Evolutionary conservation across 2,888 invertebrate genomes (phyloP).

Genomic region (Drosophila anceps): DNA sequence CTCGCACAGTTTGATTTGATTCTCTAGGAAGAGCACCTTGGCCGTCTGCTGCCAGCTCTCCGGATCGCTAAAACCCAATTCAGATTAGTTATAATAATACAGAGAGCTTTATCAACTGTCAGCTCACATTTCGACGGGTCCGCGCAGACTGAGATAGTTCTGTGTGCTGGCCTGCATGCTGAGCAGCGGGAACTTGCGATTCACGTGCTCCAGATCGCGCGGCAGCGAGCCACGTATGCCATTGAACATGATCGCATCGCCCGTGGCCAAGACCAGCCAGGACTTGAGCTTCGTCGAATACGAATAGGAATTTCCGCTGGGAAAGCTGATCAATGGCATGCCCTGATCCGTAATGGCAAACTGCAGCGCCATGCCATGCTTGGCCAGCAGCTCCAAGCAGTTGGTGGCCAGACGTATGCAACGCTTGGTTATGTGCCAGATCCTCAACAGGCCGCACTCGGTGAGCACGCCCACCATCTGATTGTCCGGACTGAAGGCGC

Average conservation of each 20-base stretch:
- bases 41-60: conserved; percentile 84
- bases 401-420: conserved; percentile 76
- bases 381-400: conserved; percentile 83
- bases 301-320: conserved; percentile 93
- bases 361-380: conserved; percentile 87
- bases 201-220: conserved; percentile 82
- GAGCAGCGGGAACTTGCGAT: conserved; percentile 82
- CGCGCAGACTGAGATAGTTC: conserved; percentile 72
- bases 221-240: conserved; percentile 85
- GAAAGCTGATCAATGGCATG: conserved; percentile 93
- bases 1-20: conserved; percentile 85
- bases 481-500: conserved; percentile 84
- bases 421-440: conserved; percentile 82
- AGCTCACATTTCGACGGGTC: conserved; percentile 72
- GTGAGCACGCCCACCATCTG: conserved; percentile 84
- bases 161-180: conserved; percentile 83
- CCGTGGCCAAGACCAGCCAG: conserved; percentile 88
- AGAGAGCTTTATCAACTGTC: background rate
- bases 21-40: conserved; percentile 84
- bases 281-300: conserved; percentile 91
- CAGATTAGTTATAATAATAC: background rate
- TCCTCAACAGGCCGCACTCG: conserved; percentile 83
- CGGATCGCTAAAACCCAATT: conserved; percentile 60
- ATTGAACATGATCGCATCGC: conserved; percentile 86
- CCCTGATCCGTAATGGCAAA: conserved; percentile 89